Base-by-base conservation (phyloP, 2,888 invertebrate genomes). In the Cheilosia scutellata region DNA sequence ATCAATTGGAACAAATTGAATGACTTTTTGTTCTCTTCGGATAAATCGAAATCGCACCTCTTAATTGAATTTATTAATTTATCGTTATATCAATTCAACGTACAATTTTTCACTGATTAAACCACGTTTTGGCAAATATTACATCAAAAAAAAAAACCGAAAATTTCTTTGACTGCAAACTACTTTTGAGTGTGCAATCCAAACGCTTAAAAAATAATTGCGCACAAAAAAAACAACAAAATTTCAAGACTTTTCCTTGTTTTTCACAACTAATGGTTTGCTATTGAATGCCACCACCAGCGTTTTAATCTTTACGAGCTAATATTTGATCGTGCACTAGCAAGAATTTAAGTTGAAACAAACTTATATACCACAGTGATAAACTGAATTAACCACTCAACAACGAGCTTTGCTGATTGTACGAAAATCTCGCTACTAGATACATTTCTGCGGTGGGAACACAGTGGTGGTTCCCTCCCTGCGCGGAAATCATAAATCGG, bases 311-410 rank as follows among this genome's bases (percentile, higher is more conserved):
- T 88, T 87, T 83, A 83, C 88, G 82, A 89, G 88, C 87, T 84
- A 89, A 90, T 89, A 90, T 89, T 89, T 90, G 90, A 88, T 90
- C 89, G 89, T 89, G 90, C 88, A 91, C 91, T 91, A 92, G 90
- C 90, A 91, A 90, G 90, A 91, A 91, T 89, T 89, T 86, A 88
- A 88, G 88, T 87, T 82, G 80, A 83, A 90, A 88, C 87, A 86
- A 77, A 76, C 82, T 86, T 86, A 77, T 86, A 86, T 86, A 86
- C 82, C 75, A 42, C 42, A 80, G 55, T 72, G 86, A 82, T 82
- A 77, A 82, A 86, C 76, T 71, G 53, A 84, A 58, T 77, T 62
- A 71, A 76, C 79, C 71, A 75, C 65, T 84, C 66, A 63, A 68
- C 57, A 58, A 31, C 60, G 53, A 86, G 86, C 82, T 86, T 86